These are phyloP conservation scores for Epinephelus lanceolatus DNA, from an alignment of 2,113 vertebrate species.

Conservation along the genomic window DNA sequence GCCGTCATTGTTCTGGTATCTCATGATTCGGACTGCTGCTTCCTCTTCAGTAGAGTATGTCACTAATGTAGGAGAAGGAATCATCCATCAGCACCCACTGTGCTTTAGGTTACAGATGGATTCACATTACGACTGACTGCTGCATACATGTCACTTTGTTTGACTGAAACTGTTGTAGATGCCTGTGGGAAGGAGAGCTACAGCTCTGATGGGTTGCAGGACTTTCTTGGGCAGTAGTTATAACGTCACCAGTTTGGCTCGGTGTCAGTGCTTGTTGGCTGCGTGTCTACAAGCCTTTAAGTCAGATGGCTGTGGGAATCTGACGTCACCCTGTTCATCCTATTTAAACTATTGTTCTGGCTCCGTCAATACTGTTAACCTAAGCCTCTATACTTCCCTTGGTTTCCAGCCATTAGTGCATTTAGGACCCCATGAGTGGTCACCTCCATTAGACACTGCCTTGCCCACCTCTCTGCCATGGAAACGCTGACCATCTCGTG, in stretches of 20 bases:
- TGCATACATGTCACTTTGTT: constrained; percentile 7
- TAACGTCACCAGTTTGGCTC: constrained; percentile 42
- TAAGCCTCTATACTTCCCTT: neutral
- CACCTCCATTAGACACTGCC: neutral
- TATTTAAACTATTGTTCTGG: constrained; percentile 15
- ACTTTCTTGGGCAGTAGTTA: neutral
- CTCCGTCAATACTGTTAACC: constrained; percentile 1
- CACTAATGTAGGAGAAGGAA: neutral
- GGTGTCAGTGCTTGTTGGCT: constrained; percentile 27
- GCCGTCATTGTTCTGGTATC: constrained; percentile 32
- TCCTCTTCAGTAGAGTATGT: constrained; percentile 1
- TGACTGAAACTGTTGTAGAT: constrained; percentile 18
- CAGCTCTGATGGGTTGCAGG: constrained; percentile 8
- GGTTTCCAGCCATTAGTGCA: neutral
- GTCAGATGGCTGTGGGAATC: constrained; percentile 21
- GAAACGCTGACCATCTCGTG: neutral
- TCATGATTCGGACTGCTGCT: constrained; percentile 47
- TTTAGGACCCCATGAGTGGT: neutral
- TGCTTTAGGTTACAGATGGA: constrained; percentile 1
- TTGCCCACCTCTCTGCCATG: neutral
- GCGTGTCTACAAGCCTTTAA: constrained; percentile 17
- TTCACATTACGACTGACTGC: neutral
- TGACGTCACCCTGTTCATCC: constrained; percentile 12
- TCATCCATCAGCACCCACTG: neutral
- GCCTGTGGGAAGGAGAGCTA: neutral